These are phyloP conservation scores for Drosophila longiperda DNA, from an alignment of 2,888 invertebrate genomes.

Conservation along the genomic window DNA sequence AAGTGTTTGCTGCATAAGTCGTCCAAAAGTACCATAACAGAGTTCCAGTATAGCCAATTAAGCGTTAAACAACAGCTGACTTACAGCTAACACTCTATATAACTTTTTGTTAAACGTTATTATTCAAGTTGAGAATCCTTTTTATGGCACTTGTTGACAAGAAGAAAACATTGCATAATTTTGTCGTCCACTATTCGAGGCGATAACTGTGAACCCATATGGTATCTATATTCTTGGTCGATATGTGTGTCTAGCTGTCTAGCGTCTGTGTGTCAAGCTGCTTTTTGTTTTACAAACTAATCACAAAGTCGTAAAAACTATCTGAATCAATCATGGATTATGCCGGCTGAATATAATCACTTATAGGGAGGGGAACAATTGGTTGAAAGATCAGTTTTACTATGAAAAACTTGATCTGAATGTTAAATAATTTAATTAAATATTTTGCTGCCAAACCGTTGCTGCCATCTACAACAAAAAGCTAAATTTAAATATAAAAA, in stretches of 20 bases:
- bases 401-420: background rate
- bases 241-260: too few relatives aligned
- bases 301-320: background rate
- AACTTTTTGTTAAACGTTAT: background rate
- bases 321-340: background rate
- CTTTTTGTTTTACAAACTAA: background rate
- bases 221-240: background rate
- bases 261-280: background rate
- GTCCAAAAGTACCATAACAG: conserved; percentile 19
- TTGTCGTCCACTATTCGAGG: background rate
- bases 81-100: background rate
- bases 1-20: conserved; percentile 33
- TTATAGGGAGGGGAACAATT: background rate
- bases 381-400: background rate
- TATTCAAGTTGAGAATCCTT: background rate
- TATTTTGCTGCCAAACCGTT: background rate
- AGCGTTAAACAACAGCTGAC: conserved; percentile 6
- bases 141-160: background rate
- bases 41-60: conserved; percentile 21
- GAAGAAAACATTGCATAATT: background rate
- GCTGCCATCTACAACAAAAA: background rate
- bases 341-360: background rate
- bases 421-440: background rate
- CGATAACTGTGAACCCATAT: background rate
- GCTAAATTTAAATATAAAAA: background rate